phyloP scores from a whole-genome alignment of 2,797 vertebrate species.

The Chelon auratus region DNA sequence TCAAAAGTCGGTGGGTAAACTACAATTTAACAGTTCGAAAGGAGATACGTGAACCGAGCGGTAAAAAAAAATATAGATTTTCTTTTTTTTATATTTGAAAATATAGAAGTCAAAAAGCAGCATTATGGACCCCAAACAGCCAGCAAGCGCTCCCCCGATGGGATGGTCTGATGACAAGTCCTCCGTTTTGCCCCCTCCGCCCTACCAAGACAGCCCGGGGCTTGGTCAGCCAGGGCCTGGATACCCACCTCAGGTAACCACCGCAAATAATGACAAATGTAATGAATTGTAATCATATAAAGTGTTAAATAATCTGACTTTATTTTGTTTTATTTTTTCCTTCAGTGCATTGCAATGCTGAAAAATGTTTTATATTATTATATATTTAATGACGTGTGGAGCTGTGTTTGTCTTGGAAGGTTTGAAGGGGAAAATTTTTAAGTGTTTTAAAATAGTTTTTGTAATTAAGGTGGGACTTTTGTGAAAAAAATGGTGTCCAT shows the following conservation, averaged over 20 bases:
- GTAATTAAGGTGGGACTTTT: too few relatives aligned
- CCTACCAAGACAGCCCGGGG: conserved; percentile 65
- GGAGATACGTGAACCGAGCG: too few relatives aligned
- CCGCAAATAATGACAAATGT: too few relatives aligned
- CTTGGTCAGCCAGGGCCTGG: not conserved
- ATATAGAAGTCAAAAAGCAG: too few relatives aligned
- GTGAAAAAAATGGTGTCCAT: too few relatives aligned
- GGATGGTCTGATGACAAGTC: conserved; percentile 66
- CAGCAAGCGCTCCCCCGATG: conserved; percentile 30
- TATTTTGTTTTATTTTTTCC: not conserved
- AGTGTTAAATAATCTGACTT: not conserved
- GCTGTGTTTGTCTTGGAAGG: too few relatives aligned
- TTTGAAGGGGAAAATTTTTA: too few relatives aligned
- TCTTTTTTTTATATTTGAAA: not conserved
- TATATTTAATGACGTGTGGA: too few relatives aligned
- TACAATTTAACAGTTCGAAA: not conserved
- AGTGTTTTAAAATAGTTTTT: too few relatives aligned
- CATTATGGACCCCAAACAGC: conserved; percentile 72
- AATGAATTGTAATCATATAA: not conserved
- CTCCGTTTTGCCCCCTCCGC: conserved; percentile 61
- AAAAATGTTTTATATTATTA: not conserved
- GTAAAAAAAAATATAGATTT: not conserved
- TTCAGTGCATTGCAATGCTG: not conserved
- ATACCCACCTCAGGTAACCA: conserved; percentile 29
- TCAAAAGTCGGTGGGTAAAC: too few relatives aligned